phyloP scores from a whole-genome alignment of 2,888 invertebrate species.

The Stomorhina lunata region DNA sequence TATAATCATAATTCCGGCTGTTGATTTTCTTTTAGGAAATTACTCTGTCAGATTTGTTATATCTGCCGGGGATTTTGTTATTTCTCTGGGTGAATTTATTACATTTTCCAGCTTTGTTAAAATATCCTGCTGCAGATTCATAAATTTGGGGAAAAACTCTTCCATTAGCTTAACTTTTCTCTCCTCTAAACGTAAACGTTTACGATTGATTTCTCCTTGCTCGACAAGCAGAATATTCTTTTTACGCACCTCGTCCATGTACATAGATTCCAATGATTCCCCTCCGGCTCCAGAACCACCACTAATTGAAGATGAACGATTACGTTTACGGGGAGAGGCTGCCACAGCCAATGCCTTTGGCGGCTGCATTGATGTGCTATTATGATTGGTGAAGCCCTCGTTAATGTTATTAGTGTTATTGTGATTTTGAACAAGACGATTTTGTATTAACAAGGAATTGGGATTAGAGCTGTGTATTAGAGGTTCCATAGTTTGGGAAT shows the following conservation, averaged over 20 bases:
- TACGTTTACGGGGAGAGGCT: conserved; percentile 48
- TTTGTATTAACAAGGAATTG: conserved; percentile 46
- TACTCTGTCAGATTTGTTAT: conserved; percentile 41
- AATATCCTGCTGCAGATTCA: conserved; percentile 74
- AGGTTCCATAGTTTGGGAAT: conserved; percentile 44
- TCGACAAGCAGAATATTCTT: conserved; percentile 73
- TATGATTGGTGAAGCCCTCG: conserved; percentile 54
- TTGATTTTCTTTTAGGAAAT: background rate
- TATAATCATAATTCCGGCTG: too few species aligned
- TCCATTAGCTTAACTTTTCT: conserved; percentile 74
- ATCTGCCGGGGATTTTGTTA: conserved; percentile 36
- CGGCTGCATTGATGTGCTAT: conserved; percentile 51
- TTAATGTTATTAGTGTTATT: conserved; percentile 12
- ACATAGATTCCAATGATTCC: conserved; percentile 71
- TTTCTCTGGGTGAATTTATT: conserved; percentile 24
- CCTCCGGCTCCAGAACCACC: background rate
- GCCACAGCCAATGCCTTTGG: conserved; percentile 46
- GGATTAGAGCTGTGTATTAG: conserved; percentile 41
- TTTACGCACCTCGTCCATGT: conserved; percentile 73
- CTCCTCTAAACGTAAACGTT: conserved; percentile 73
- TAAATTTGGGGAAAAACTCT: conserved; percentile 74
- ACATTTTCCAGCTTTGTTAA: conserved; percentile 68
- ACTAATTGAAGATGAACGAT: conserved; percentile 46
- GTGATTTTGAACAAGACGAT: conserved; percentile 33
- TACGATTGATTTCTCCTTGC: conserved; percentile 73